Evolutionary conservation across 1,140 invertebrate species (phyloP).

Genomic region (Pseudoatta argentina): DNA sequence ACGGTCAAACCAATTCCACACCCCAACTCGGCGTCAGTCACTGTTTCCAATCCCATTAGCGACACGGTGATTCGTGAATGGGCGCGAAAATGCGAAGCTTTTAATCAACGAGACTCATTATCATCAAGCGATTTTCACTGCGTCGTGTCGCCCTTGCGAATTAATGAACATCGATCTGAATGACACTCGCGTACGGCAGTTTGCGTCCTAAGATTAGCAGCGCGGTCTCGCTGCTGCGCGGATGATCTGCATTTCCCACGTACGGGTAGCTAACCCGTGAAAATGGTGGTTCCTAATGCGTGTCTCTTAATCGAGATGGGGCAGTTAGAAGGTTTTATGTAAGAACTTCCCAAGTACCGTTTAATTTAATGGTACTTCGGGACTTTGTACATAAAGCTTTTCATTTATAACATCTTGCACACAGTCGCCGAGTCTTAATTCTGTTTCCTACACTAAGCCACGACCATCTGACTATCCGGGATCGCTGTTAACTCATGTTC

Average conservation of each 20-base stretch:
- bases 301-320: constrained; percentile 73
- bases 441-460: constrained; percentile 29
- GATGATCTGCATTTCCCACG: constrained; percentile 14
- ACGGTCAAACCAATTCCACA: constrained; percentile 73
- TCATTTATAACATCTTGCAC: constrained; percentile 73
- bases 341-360: constrained; percentile 75
- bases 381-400: constrained; percentile 74
- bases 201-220: constrained; percentile 51
- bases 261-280: constrained; percentile 16
- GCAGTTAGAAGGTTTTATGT: constrained; percentile 75
- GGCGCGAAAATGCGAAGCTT: constrained; percentile 78
- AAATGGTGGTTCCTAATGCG: constrained; percentile 67
- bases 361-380: constrained; percentile 76
- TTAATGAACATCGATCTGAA: constrained; percentile 62
- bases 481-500: not conserved
- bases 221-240: not conserved
- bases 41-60: constrained; percentile 81
- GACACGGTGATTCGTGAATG: constrained; percentile 73
- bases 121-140: constrained; percentile 70
- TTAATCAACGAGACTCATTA: constrained; percentile 80
- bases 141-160: constrained; percentile 53
- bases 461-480: constrained; percentile 10
- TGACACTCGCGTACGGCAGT: constrained; percentile 52
- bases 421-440: constrained; percentile 51
- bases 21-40: constrained; percentile 73